Conservation (phyloP, 2,113 vertebrate genomes). For the Clarias gariepinus region DNA sequence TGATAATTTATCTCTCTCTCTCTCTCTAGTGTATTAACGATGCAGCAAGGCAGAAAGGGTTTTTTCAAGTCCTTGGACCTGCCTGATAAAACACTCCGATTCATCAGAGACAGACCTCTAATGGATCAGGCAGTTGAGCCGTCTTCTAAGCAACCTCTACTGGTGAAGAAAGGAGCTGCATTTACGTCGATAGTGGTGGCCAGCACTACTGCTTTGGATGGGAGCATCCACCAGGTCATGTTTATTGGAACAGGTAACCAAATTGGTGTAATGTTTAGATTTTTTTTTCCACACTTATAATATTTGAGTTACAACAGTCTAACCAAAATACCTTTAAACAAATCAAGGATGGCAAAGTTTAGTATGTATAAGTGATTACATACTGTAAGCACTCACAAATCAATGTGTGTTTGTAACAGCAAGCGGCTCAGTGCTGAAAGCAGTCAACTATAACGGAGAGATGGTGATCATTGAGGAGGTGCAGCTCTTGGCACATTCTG, state of each 20-base stretch:
- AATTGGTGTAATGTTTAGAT: not conserved
- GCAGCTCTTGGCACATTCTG: slow-evolving; percentile 67
- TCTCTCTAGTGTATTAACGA: slow-evolving; percentile 68
- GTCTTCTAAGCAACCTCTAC: slow-evolving; percentile 57
- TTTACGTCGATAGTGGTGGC: slow-evolving; percentile 73
- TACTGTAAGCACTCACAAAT: not conserved
- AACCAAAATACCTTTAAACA: not conserved
- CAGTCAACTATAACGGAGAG: slow-evolving; percentile 69
- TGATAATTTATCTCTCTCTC: not conserved
- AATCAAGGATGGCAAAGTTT: not conserved
- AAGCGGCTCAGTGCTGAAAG: slow-evolving; percentile 77
- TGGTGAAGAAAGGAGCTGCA: slow-evolving; percentile 66
- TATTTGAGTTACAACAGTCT: not conserved
- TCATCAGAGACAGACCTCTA: slow-evolving; percentile 72
- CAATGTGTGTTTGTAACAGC: slow-evolving; percentile 61
- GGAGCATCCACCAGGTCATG: slow-evolving; percentile 67
- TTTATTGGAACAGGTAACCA: slow-evolving; percentile 79
- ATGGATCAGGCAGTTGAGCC: slow-evolving; percentile 73
- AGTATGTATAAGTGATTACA: not conserved
- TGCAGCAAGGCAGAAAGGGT: slow-evolving; percentile 56
- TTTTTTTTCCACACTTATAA: not conserved
- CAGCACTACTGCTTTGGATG: slow-evolving; percentile 63
- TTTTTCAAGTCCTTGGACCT: slow-evolving; percentile 65
- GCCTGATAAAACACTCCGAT: slow-evolving; percentile 75
- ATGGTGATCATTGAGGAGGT: slow-evolving; percentile 80